Conservation (phyloP, 2,888 invertebrate species). For the Leptinotarsa juncta region DNA sequence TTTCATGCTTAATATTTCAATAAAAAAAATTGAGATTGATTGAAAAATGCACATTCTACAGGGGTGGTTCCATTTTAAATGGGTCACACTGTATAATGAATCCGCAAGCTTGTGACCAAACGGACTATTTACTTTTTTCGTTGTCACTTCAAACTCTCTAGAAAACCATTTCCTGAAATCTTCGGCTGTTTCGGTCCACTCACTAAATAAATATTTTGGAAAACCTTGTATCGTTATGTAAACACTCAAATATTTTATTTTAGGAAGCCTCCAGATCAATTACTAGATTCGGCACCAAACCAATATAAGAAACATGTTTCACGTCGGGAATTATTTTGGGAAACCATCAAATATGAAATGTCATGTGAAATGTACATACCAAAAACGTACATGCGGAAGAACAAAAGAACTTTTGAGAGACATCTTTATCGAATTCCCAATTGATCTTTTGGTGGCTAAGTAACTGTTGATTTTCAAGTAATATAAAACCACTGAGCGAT, state of each 20-base stretch:
- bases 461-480: too few species aligned
- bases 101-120: conserved; percentile 66
- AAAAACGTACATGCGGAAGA: too few species aligned
- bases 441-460: too few species aligned
- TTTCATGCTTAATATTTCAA: too few species aligned
- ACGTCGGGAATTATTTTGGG: conserved; percentile 69
- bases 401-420: too few species aligned
- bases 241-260: conserved; percentile 63
- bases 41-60: too few species aligned
- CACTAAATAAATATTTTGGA: conserved; percentile 62
- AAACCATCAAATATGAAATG: conserved; percentile 68
- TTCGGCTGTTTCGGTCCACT: conserved; percentile 64
- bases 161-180: conserved; percentile 68
- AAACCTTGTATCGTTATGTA: conserved; percentile 62
- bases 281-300: conserved; percentile 71
- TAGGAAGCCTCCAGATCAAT: conserved; percentile 67
- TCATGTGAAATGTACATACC: too few species aligned
- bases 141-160: conserved; percentile 70
- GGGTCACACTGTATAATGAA: too few species aligned
- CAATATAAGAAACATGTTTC: conserved; percentile 66
- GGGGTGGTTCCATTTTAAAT: too few species aligned
- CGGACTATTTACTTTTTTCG: conserved; percentile 70
- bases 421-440: too few species aligned
- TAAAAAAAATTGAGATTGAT: too few species aligned
- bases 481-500: too few species aligned